These are phyloP conservation scores for Meteorus colon DNA, from an alignment of 2,888 invertebrate species.

Conservation along the genomic window DNA sequence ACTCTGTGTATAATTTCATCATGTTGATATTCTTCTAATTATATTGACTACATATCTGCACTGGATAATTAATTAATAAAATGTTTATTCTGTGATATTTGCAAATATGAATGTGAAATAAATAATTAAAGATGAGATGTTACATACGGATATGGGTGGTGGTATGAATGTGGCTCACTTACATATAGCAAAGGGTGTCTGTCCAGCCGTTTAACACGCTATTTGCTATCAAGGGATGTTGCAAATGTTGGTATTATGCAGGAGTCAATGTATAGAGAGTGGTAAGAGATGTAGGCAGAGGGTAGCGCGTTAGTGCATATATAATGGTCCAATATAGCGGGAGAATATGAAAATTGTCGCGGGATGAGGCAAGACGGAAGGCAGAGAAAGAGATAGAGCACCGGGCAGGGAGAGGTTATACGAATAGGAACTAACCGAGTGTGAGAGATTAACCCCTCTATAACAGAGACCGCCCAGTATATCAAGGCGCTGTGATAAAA, in stretches of 20 bases:
- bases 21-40: too few species aligned
- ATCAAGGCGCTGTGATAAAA: constrained; percentile 72
- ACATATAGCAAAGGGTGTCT: neutral
- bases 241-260: constrained; percentile 4
- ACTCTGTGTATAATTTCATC: too few species aligned
- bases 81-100: neutral
- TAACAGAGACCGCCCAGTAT: constrained; percentile 71
- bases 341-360: constrained; percentile 34
- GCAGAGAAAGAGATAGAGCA: constrained; percentile 44
- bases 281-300: constrained; percentile 50
- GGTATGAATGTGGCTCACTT: neutral
- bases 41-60: too few species aligned
- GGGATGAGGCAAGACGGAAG: constrained; percentile 37
- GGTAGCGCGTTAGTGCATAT: constrained; percentile 45
- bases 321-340: constrained; percentile 39
- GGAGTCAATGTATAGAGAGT: constrained; percentile 25
- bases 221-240: neutral
- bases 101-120: neutral
- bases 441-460: constrained; percentile 73
- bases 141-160: neutral
- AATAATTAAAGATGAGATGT: neutral
- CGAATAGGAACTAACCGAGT: constrained; percentile 73
- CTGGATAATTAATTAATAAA: too few species aligned
- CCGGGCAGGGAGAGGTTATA: constrained; percentile 62
- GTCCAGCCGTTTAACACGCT: neutral